phyloP scores from a whole-genome alignment of 2,888 invertebrate species.

The Geotrupes spiniger region DNA sequence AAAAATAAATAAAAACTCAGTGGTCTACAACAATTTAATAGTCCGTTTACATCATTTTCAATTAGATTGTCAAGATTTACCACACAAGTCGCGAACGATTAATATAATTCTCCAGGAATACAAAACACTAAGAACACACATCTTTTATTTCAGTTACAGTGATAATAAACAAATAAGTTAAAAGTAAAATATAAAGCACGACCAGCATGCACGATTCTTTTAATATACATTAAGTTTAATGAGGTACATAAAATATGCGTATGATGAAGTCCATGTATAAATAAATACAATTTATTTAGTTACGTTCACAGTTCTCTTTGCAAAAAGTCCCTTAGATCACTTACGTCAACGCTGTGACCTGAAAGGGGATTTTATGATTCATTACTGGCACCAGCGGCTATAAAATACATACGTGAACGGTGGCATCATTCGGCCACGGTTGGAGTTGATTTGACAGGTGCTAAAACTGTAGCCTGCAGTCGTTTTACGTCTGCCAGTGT shows the following conservation, averaged over 20 bases:
- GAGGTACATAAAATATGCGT: slow-evolving; percentile 32
- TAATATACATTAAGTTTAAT: slow-evolving; percentile 34
- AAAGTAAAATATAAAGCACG: slow-evolving; percentile 38
- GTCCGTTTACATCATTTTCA: background rate
- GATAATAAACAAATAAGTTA: slow-evolving; percentile 40
- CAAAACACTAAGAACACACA: slow-evolving; percentile 39
- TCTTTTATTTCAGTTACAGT: slow-evolving; percentile 30
- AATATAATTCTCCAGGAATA: slow-evolving; percentile 27
- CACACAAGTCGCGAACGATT: background rate
- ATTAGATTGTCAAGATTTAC: slow-evolving; percentile 6
- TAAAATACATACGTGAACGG: slow-evolving; percentile 35
- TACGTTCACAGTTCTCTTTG: slow-evolving; percentile 36
- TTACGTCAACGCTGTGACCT: slow-evolving; percentile 47
- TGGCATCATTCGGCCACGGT: slow-evolving; percentile 34
- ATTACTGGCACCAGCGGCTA: background rate
- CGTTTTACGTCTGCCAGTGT: slow-evolving; percentile 67
- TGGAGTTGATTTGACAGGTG: slow-evolving; percentile 17
- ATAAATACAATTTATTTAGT: slow-evolving; percentile 17
- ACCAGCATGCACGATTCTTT: slow-evolving; percentile 42
- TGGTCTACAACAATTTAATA: slow-evolving; percentile 1
- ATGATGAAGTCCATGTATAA: slow-evolving; percentile 18
- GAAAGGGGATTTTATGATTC: slow-evolving; percentile 7
- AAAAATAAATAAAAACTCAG: too few species aligned
- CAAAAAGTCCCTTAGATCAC: slow-evolving; percentile 43
- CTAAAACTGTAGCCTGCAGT: slow-evolving; percentile 40